Conservation (phyloP, 2,888 invertebrate species). For the Sarcophaga rosellei region DNA sequence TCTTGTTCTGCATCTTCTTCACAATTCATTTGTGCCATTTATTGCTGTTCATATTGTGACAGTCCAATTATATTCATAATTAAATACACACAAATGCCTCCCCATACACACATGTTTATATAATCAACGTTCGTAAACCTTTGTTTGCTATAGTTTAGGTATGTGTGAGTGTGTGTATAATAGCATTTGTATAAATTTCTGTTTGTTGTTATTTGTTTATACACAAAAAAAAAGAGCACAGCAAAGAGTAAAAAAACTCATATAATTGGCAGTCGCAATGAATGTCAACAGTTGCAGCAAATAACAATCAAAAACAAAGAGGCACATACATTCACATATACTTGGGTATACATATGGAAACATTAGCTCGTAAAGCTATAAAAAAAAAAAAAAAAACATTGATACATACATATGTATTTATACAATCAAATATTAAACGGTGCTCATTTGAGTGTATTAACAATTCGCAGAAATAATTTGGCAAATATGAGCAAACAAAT, state of each 20-base stretch:
- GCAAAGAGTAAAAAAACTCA: slow-evolving; percentile 9
- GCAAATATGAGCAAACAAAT: slow-evolving; percentile 23
- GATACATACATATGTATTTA: too few species aligned
- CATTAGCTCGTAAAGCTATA: too few species aligned
- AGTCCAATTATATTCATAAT: background rate
- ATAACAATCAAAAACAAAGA: slow-evolving; percentile 43
- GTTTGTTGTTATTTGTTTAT: slow-evolving; percentile 45
- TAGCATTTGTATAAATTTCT: slow-evolving; percentile 19
- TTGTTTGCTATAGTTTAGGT: too few species aligned
- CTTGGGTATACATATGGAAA: too few species aligned
- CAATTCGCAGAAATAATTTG: slow-evolving; percentile 50
- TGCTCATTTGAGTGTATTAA: slow-evolving; percentile 42
- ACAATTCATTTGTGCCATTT: background rate
- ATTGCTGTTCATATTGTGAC: background rate
- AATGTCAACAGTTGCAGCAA: slow-evolving; percentile 57
- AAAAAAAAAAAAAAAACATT: too few species aligned
- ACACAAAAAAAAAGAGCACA: slow-evolving; percentile 1
- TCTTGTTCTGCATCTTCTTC: too few species aligned
- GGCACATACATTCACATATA: background rate
- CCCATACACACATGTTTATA: background rate
- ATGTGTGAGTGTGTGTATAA: too few species aligned
- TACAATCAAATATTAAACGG: background rate
- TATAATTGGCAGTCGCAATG: slow-evolving; percentile 51
- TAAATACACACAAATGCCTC: background rate
- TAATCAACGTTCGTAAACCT: too few species aligned